These are phyloP conservation scores for Sebastes minor DNA, from an alignment of 2,797 vertebrate species.

Conservation along the genomic window DNA sequence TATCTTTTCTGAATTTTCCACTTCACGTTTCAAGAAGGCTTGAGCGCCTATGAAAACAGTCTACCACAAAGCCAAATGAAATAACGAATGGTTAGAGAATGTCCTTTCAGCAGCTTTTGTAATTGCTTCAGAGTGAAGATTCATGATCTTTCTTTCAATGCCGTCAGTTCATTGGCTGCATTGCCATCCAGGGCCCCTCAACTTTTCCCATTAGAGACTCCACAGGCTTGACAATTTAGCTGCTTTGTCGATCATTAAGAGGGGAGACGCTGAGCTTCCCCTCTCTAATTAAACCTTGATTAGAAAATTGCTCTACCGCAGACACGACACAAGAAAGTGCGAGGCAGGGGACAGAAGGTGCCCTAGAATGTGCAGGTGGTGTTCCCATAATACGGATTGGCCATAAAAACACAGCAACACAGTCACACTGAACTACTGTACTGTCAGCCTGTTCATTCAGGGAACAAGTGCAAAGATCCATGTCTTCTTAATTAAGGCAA, in stretches of 20 bases:
- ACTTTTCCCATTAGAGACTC: constrained; percentile 66
- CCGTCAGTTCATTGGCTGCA: constrained; percentile 50
- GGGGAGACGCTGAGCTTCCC: constrained; percentile 55
- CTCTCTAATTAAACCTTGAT: constrained; percentile 77
- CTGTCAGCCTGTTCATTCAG: neutral
- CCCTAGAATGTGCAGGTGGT: constrained; percentile 38
- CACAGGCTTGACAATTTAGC: constrained; percentile 65
- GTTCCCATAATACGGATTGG: neutral
- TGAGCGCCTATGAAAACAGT: constrained; percentile 18
- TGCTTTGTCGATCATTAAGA: constrained; percentile 65
- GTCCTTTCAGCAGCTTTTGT: constrained; percentile 59
- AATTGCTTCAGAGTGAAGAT: constrained; percentile 63
- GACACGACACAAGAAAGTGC: constrained; percentile 27
- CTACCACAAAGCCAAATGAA: constrained; percentile 46
- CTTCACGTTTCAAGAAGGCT: constrained; percentile 23
- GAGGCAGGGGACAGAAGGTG: constrained; percentile 10
- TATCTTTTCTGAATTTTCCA: constrained; percentile 4
- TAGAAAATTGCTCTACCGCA: constrained; percentile 69
- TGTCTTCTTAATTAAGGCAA: neutral
- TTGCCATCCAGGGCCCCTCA: constrained; percentile 48
- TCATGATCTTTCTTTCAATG: constrained; percentile 48
- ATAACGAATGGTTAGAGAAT: constrained; percentile 33
- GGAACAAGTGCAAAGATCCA: neutral
- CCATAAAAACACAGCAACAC: constrained; percentile 7
- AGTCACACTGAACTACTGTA: neutral